Percentiles rank a stretch among this genome's conserved stretches.
Evolutionary conservation across 37 sponge, comb jelly and placozoan genomes (phyloP).

Genomic region (Cliona cf. orientalis): DNA sequence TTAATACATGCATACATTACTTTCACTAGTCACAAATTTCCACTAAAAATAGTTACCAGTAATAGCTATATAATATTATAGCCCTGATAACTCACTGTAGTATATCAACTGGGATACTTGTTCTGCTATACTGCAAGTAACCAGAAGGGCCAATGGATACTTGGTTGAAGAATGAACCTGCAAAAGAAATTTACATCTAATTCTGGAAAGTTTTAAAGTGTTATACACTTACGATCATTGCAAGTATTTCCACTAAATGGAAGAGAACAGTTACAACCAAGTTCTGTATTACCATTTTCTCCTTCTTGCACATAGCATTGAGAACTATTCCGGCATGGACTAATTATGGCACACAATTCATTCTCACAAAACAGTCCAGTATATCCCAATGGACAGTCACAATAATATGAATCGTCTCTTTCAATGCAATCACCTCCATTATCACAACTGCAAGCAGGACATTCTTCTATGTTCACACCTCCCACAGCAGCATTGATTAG

Average conservation of each 20-base stretch:
- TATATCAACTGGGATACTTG: background rate
- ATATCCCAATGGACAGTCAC: conserved; percentile 45
- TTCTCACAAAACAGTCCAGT: conserved; percentile 57
- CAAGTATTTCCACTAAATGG: conserved; percentile 63
- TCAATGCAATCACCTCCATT: conserved; percentile 60
- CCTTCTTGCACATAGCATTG: conserved; percentile 11
- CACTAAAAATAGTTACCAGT: no score
- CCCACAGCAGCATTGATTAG: conserved; percentile 35
- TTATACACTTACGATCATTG: conserved; percentile 42
- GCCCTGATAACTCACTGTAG: background rate
- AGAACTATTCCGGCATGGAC: conserved; percentile 61
- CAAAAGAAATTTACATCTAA: background rate
- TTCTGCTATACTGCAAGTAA: conserved; percentile 41
- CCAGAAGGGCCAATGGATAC: conserved; percentile 40
- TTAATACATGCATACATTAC: no score
- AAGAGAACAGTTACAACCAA: conserved; percentile 63
- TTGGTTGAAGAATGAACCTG: conserved; percentile 35
- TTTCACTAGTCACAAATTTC: no score
- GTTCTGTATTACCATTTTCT: conserved; percentile 9
- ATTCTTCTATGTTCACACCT: conserved; percentile 22
- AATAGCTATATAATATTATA: no score
- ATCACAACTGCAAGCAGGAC: conserved; percentile 26
- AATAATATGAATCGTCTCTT: conserved; percentile 19
- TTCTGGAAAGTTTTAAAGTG: background rate
- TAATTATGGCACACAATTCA: conserved; percentile 16